Percentiles rank a stretch among this genome's conserved stretches.
These are phyloP conservation scores for Gadopsis bispinosus DNA, from an alignment of 2,797 vertebrate species.

Conservation along the genomic window DNA sequence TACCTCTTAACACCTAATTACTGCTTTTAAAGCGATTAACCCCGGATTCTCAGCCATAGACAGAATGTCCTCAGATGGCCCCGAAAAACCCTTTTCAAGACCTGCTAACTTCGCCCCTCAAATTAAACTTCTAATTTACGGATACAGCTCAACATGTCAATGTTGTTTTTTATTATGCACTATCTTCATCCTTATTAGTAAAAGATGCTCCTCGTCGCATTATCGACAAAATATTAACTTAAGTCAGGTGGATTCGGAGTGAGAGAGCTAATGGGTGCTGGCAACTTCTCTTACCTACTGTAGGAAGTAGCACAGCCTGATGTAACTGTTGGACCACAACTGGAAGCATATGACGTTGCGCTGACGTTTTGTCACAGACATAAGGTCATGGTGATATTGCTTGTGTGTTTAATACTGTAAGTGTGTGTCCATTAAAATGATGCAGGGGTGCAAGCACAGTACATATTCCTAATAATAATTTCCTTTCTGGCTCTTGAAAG, in stretches of 20 bases:
- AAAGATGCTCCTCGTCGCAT: constrained; percentile 23
- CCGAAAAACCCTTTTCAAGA: constrained; percentile 58
- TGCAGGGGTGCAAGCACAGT: neutral
- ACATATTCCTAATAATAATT: neutral
- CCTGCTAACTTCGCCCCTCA: constrained; percentile 48
- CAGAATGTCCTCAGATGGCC: constrained; percentile 70
- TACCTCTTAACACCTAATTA: constrained; percentile 83
- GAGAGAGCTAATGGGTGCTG: constrained; percentile 49
- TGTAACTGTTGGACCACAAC: constrained; percentile 28
- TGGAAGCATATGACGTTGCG: constrained; percentile 35
- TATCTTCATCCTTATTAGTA: constrained; percentile 20
- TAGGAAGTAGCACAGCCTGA: constrained; percentile 40
- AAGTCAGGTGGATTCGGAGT: constrained; percentile 42
- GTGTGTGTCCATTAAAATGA: constrained; percentile 23
- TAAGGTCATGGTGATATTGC: constrained; percentile 37
- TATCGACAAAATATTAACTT: constrained; percentile 50
- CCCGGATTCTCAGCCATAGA: constrained; percentile 73
- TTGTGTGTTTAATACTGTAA: constrained; percentile 50
- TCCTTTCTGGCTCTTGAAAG: constrained; percentile 1
- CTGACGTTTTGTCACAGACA: constrained; percentile 17
- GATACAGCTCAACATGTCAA: neutral
- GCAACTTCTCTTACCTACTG: constrained; percentile 46
- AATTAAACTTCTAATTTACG: constrained; percentile 20
- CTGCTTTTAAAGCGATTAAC: constrained; percentile 84
- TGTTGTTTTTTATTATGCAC: constrained; percentile 7